These are phyloP conservation scores for Radopholus similis DNA, from an alignment of 1,140 invertebrate species.

Conservation along the genomic window DNA sequence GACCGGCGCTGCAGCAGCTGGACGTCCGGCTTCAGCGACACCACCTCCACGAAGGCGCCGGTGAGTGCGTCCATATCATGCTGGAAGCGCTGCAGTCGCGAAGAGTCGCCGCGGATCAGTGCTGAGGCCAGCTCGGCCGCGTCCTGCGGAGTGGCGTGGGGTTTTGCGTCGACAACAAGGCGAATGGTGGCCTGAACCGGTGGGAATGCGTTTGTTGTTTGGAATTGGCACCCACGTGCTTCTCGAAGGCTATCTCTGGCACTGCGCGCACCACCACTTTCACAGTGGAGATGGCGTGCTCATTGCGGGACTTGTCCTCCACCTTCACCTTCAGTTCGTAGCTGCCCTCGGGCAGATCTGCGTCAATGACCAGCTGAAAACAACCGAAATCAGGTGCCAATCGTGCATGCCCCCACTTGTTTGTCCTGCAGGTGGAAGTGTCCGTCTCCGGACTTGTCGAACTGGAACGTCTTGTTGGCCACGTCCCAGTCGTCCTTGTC, in stretches of 20 bases:
- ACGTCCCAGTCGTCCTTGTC: constrained; percentile 58
- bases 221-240: constrained; percentile 34
- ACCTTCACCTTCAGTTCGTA: constrained; percentile 52
- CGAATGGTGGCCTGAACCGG: constrained; percentile 41
- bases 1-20: constrained; percentile 17
- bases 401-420: background rate
- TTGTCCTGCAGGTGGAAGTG: constrained; percentile 13
- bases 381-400: background rate
- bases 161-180: constrained; percentile 9
- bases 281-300: constrained; percentile 37
- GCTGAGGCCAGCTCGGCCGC: constrained; percentile 5
- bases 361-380: constrained; percentile 47
- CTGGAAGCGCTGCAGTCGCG: constrained; percentile 14
- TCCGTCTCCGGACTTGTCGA: constrained; percentile 18
- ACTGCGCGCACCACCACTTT: constrained; percentile 46
- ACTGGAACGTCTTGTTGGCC: constrained; percentile 48
- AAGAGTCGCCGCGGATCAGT: constrained; percentile 6
- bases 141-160: background rate
- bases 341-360: constrained; percentile 44
- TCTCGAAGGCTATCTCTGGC: constrained; percentile 48
- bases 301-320: constrained; percentile 41
- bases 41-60: constrained; percentile 36
- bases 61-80: constrained; percentile 16
- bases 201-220: constrained; percentile 14
- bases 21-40: constrained; percentile 45